Percentiles rank a stretch among this genome's conserved stretches.
These are phyloP conservation scores for Anguilla pacifica DNA, from an alignment of 2,797 vertebrate species.

Conservation along the genomic window DNA sequence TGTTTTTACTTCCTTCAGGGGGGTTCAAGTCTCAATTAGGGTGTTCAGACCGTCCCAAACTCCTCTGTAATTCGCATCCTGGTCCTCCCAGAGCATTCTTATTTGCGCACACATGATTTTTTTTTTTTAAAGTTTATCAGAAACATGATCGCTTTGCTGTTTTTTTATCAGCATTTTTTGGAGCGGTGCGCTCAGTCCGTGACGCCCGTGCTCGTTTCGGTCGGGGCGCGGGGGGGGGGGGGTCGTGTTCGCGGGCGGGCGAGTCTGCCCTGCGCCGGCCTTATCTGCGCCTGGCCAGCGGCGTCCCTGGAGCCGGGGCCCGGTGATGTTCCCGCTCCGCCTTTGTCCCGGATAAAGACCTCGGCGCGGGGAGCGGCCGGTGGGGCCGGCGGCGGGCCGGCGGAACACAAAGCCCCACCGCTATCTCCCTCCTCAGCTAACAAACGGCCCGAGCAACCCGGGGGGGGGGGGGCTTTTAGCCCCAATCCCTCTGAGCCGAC, in stretches of 20 bases:
- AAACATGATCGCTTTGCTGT: too few relatives aligned
- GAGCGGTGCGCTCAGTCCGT: background rate
- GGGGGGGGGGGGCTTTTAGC: background rate
- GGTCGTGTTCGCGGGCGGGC: background rate
- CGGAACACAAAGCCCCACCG: background rate
- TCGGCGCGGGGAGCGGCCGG: background rate
- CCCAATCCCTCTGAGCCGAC: background rate
- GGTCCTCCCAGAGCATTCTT: too few relatives aligned
- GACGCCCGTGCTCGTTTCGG: background rate
- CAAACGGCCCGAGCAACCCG: background rate
- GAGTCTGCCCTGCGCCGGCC: background rate
- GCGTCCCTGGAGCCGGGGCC: background rate
- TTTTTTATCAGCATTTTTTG: background rate
- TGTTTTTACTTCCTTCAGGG: too few relatives aligned
- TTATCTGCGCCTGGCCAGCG: background rate
- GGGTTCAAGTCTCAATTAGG: too few relatives aligned
- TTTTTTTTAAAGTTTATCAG: background rate
- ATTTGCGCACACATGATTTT: background rate
- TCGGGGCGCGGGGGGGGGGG: background rate
- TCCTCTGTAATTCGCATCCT: too few relatives aligned
- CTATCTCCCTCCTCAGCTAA: constrained; percentile 9
- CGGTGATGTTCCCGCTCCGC: background rate
- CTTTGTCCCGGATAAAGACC: background rate
- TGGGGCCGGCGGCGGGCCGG: background rate
- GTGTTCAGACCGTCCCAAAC: too few relatives aligned